phyloP scores from a whole-genome alignment of 2,888 invertebrate species.

The Lordiphosa fenestrarum region DNA sequence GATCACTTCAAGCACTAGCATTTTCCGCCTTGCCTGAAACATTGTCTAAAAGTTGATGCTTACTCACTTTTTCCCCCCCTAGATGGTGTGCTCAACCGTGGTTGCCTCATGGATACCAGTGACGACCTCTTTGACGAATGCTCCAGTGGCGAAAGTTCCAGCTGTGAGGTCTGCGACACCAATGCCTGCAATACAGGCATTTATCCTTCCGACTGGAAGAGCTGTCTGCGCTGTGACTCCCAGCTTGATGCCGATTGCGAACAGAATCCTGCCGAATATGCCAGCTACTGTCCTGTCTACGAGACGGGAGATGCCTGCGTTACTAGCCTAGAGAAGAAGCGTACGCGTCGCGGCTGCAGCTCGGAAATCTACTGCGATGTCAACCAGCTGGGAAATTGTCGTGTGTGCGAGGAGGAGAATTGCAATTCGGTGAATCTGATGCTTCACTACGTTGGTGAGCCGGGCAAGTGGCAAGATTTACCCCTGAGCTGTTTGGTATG shows the following conservation, averaged over 20 bases:
- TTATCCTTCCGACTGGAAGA: conserved; percentile 65
- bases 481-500: conserved; percentile 72
- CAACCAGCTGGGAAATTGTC: conserved; percentile 50
- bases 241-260: conserved; percentile 50
- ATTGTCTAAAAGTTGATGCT: no score
- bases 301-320: conserved; percentile 57
- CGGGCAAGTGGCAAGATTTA: conserved; percentile 76
- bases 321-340: conserved; percentile 53
- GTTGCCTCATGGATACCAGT: conserved; percentile 57
- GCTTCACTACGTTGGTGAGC: conserved; percentile 59
- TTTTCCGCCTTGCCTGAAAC: no score
- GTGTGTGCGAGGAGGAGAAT: conserved; percentile 59
- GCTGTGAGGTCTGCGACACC: conserved; percentile 53
- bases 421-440: conserved; percentile 68
- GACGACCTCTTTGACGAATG: conserved; percentile 61
- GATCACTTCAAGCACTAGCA: no score
- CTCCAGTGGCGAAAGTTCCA: conserved; percentile 34
- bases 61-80: background rate
- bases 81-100: conserved; percentile 68
- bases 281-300: conserved; percentile 58
- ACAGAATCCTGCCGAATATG: conserved; percentile 38
- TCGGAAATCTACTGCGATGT: conserved; percentile 64
- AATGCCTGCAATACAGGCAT: conserved; percentile 60
- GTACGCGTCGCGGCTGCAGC: conserved; percentile 68
- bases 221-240: conserved; percentile 71